Evolutionary conservation across 2,888 invertebrate genomes (phyloP).

Genomic region (Drosophila suboccidentalis): DNA sequence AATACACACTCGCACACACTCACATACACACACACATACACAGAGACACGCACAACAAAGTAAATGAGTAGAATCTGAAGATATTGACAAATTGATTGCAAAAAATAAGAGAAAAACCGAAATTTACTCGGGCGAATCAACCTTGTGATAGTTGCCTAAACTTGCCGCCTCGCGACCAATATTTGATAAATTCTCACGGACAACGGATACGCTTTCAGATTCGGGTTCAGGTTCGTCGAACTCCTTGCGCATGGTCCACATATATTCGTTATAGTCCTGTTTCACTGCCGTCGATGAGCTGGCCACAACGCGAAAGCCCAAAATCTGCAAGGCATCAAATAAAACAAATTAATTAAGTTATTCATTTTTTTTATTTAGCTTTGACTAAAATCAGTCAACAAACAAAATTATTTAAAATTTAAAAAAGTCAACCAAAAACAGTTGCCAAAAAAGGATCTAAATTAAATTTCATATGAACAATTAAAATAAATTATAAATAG

Average conservation of each 20-base stretch:
- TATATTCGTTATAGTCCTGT: slow-evolving; percentile 95
- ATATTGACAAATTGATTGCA: slow-evolving; percentile 23
- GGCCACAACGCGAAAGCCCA: slow-evolving; percentile 95
- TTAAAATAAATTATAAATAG: no score
- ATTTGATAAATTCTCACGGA: slow-evolving; percentile 88
- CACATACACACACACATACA: slow-evolving; percentile 30
- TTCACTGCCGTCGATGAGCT: slow-evolving; percentile 94
- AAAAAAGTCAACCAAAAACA: no score
- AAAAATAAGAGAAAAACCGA: not conserved
- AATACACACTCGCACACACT: slow-evolving; percentile 27
- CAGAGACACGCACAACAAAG: slow-evolving; percentile 30
- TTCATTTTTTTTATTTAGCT: not conserved
- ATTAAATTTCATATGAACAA: no score
- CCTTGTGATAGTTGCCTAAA: slow-evolving; percentile 85
- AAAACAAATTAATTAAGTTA: not conserved
- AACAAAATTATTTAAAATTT: not conserved
- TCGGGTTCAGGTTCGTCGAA: slow-evolving; percentile 91
- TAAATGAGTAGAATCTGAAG: slow-evolving; percentile 11
- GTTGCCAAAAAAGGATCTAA: no score
- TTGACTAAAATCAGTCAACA: no score
- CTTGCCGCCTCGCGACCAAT: slow-evolving; percentile 87
- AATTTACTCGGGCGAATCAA: slow-evolving; percentile 85
- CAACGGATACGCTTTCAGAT: slow-evolving; percentile 86
- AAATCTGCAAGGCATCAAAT: slow-evolving; percentile 86
- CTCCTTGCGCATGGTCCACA: slow-evolving; percentile 97